Base-by-base conservation (phyloP, 2,888 invertebrate species). In the Eupithecia subumbrata region DNA sequence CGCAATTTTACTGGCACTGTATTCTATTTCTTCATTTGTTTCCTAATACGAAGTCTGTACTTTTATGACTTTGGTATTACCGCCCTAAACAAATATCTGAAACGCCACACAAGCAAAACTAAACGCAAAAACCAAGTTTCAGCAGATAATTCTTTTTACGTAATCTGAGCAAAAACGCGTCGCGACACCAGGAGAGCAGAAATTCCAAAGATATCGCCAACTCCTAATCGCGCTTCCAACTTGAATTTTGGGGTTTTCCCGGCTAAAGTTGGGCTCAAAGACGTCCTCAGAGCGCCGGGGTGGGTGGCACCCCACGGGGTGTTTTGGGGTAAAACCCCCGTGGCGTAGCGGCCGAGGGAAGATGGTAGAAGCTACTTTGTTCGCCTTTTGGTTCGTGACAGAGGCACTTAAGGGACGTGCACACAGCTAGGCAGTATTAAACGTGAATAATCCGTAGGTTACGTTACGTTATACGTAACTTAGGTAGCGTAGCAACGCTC, bases 171-270 rank as follows among this genome's bases (percentile, higher is more conserved):
- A 77, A 76, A 80, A 79, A 78, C 74, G 67, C 25, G 45, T 78
- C 77, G 79, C 75, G 73, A 63, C 84, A 90, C 90, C 89, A 90
- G 90, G 91, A 89, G 87, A 90, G 87, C 90, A 92, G 92, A 92
- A 68, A 93, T 90, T 89, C 90, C 90, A 90, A 87, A 94, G 93
- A 93, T 92, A 93, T 92, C 89, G 89, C 89, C 90, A 90, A 93
- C 91, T 91, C 91, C 90, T 92, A 93, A 94, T 94, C 93, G 92
- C 90, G 87, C 84, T 80, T 73, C 76, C 90, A 89, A 91, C 91
- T 91, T 91, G 91, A 92, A 93, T 92, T 94, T 95, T 91, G 92
- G 94, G 94, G 92, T 93, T 93, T 92, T 92, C 92, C 90, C 91
- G 88, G 88, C 89, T 89, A 90, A 93, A 94, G 90, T 94, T 94